Evolutionary conservation across 2,888 invertebrate species (phyloP).

Genomic region (Hydroisotoma schaefferi): DNA sequence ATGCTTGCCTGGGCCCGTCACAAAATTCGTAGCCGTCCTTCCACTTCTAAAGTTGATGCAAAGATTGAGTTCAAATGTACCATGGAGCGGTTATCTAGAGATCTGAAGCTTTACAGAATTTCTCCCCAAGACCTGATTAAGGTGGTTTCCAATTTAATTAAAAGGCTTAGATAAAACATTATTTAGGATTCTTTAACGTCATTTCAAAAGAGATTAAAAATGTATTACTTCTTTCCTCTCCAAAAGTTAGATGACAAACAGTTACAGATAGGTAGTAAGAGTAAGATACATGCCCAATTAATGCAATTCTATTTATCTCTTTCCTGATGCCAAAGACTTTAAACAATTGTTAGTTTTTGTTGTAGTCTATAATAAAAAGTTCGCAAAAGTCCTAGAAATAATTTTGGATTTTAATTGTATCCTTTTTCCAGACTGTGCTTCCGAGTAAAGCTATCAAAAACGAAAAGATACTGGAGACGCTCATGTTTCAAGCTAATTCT

Average conservation of each 20-base stretch:
- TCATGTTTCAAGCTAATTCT: constrained; percentile 88
- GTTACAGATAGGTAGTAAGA: too few relatives aligned
- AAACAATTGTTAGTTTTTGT: neutral
- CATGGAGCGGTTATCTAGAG: constrained; percentile 85
- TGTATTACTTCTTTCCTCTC: too few relatives aligned
- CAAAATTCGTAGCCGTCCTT: constrained; percentile 71
- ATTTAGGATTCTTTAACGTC: too few relatives aligned
- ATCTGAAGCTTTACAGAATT: constrained; percentile 83
- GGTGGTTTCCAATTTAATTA: constrained; percentile 57
- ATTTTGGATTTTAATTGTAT: neutral
- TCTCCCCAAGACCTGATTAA: constrained; percentile 89
- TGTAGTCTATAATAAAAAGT: neutral
- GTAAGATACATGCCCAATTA: too few relatives aligned
- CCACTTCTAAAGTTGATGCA: constrained; percentile 75
- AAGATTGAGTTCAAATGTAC: constrained; percentile 66
- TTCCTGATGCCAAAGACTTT: neutral
- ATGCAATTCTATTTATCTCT: neutral
- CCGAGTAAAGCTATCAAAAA: constrained; percentile 90
- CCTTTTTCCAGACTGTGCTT: constrained; percentile 66
- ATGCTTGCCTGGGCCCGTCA: constrained; percentile 87
- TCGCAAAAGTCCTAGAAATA: too few relatives aligned
- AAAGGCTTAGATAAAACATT: too few relatives aligned
- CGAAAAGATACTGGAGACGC: constrained; percentile 83
- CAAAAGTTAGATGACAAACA: too few relatives aligned
- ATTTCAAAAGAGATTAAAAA: too few relatives aligned